A percentile compares a stretch with the other conserved stretches of the same genome.
Evolutionary conservation across 2,797 vertebrate species (phyloP).

Genomic region (Helarctos malayanus): DNA sequence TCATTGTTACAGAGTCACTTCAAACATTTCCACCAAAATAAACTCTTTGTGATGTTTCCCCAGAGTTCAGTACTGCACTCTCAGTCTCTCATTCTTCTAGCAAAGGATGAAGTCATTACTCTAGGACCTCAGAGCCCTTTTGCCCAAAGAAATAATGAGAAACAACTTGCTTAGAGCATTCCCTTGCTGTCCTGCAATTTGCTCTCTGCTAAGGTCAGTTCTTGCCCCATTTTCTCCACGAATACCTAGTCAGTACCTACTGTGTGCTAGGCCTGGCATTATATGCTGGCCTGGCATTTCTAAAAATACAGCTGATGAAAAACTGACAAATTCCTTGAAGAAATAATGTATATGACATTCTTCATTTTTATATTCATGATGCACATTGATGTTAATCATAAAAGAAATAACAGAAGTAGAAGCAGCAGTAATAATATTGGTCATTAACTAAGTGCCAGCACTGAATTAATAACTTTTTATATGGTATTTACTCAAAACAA

Average conservation of each 20-base stretch:
- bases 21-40: conserved; percentile 68
- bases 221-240: neutral
- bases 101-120: conserved; percentile 67
- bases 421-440: neutral
- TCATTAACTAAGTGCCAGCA: neutral
- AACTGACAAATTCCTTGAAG: neutral
- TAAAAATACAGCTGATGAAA: neutral
- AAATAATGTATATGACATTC: neutral
- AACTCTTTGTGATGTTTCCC: conserved; percentile 69
- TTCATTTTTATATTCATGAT: neutral
- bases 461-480: neutral
- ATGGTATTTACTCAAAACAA: neutral
- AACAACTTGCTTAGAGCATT: conserved; percentile 21
- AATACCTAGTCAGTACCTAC: neutral
- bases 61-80: conserved; percentile 1
- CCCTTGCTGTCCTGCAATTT: neutral
- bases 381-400: neutral
- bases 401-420: neutral
- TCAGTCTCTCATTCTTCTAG: conserved; percentile 41
- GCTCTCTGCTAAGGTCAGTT: neutral
- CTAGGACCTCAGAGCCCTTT: neutral
- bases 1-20: conserved; percentile 63
- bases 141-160: conserved; percentile 51
- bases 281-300: neutral
- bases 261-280: neutral